These are phyloP conservation scores for Pelvicachromis taeniatus DNA, from an alignment of 2,113 vertebrate genomes.

Conservation along the genomic window DNA sequence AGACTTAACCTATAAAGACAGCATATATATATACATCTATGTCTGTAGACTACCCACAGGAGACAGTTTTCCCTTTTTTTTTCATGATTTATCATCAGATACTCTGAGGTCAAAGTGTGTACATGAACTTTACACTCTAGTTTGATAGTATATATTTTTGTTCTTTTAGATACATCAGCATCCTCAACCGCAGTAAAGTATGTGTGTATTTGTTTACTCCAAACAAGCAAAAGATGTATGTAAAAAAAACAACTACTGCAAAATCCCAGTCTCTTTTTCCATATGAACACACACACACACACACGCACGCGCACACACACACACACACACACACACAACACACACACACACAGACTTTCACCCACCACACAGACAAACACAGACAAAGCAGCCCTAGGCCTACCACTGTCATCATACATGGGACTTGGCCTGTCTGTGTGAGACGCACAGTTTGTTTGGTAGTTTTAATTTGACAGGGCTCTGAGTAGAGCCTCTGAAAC, in stretches of 20 bases:
- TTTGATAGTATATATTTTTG: background rate
- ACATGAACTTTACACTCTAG: background rate
- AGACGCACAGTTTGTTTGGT: constrained; percentile 76
- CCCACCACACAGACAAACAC: constrained; percentile 47
- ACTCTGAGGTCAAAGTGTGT: background rate
- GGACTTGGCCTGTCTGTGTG: constrained; percentile 57
- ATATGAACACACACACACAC: background rate
- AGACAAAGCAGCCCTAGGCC: constrained; percentile 59
- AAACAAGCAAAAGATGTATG: constrained; percentile 26
- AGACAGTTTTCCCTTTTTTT: background rate
- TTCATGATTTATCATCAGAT: constrained; percentile 17
- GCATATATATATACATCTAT: constrained; percentile 36
- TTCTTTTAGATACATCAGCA: background rate
- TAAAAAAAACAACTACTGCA: constrained; percentile 11
- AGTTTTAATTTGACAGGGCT: constrained; percentile 80
- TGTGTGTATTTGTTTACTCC: constrained; percentile 35
- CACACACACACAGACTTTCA: constrained; percentile 4
- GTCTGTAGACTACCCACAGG: constrained; percentile 7
- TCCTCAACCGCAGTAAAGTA: background rate
- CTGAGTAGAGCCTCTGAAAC: constrained; percentile 65
- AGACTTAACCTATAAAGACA: constrained; percentile 29
- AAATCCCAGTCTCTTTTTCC: background rate
- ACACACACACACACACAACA: background rate
- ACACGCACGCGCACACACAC: background rate
- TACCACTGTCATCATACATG: constrained; percentile 40